A percentile compares a stretch with the other conserved stretches of the same genome.
phyloP scores from a whole-genome alignment of 2,888 invertebrate genomes.

The Hyposoter didymator region DNA sequence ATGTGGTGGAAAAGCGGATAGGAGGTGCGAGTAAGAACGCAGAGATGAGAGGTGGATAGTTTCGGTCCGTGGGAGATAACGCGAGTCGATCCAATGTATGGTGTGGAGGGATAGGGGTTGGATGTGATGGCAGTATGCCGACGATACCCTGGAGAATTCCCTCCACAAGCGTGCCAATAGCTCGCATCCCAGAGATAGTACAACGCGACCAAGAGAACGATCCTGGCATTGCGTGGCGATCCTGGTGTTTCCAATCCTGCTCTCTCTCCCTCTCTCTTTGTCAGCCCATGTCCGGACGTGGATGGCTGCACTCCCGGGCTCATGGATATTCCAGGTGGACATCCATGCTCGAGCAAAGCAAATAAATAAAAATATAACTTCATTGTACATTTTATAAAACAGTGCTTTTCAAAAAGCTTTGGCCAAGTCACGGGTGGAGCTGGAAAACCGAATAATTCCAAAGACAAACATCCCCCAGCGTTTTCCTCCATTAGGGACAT shows the following conservation, averaged over 20 bases:
- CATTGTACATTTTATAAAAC: too few species aligned
- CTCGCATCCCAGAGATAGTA: slow-evolving; percentile 72
- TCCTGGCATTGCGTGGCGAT: slow-evolving; percentile 73
- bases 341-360: slow-evolving; percentile 2
- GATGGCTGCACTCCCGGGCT: slow-evolving; percentile 56
- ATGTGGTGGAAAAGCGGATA: slow-evolving; percentile 8
- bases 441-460: too few species aligned
- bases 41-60: slow-evolving; percentile 63
- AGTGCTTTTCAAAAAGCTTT: too few species aligned
- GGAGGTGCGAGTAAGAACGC: slow-evolving; percentile 49
- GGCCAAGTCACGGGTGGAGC: too few species aligned
- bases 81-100: slow-evolving; percentile 16
- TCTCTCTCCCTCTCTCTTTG: neutral
- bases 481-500: too few species aligned
- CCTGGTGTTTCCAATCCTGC: slow-evolving; percentile 48
- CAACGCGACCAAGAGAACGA: slow-evolving; percentile 68
- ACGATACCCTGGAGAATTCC: slow-evolving; percentile 76
- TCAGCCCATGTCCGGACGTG: slow-evolving; percentile 63
- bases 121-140: slow-evolving; percentile 68
- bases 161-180: slow-evolving; percentile 75
- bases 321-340: slow-evolving; percentile 63
- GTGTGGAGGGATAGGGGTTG: slow-evolving; percentile 56
- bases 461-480: too few species aligned
- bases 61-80: slow-evolving; percentile 62
- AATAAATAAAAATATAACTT: too few species aligned